phyloP scores from a whole-genome alignment of 2,113 vertebrate species.

The Tychaedon coryphoeus region DNA sequence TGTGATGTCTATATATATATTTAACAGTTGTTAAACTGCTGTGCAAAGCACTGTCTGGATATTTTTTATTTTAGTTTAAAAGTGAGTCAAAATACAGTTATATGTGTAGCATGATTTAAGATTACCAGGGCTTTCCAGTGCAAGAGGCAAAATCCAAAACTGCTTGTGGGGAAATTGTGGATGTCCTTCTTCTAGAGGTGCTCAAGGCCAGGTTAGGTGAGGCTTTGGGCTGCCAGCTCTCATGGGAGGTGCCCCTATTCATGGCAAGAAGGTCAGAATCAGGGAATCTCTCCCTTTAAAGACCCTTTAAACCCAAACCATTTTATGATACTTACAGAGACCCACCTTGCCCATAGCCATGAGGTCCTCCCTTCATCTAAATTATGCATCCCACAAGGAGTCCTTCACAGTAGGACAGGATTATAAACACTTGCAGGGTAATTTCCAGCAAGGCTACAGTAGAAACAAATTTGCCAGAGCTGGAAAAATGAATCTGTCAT shows the following conservation, averaged over 20 bases:
- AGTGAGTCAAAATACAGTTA: slow-evolving; percentile 16
- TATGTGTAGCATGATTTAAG: not conserved
- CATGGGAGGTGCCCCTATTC: not conserved
- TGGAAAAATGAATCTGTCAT: slow-evolving; percentile 58
- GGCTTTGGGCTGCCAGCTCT: not conserved
- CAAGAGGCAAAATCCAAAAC: not conserved
- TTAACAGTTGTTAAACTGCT: slow-evolving; percentile 43
- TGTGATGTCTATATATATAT: slow-evolving; percentile 37
- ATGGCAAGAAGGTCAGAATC: not conserved
- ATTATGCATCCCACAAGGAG: not conserved
- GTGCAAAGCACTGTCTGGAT: slow-evolving; percentile 30
- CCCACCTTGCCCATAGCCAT: not conserved
- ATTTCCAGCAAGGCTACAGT: slow-evolving; percentile 23
- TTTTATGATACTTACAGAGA: not conserved
- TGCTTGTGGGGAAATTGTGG: not conserved
- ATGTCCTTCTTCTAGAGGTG: not conserved
- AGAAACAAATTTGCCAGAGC: slow-evolving; percentile 17
- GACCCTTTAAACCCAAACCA: not conserved
- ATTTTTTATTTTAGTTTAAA: slow-evolving; percentile 55
- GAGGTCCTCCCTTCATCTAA: not conserved
- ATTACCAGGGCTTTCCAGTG: not conserved
- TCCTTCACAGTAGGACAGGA: not conserved
- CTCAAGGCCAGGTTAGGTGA: not conserved
- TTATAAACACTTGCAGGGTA: slow-evolving; percentile 36
- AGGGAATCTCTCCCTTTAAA: not conserved